Evolutionary conservation across 2,797 vertebrate genomes (phyloP).

Genomic region (Rhodeus uyekii): DNA sequence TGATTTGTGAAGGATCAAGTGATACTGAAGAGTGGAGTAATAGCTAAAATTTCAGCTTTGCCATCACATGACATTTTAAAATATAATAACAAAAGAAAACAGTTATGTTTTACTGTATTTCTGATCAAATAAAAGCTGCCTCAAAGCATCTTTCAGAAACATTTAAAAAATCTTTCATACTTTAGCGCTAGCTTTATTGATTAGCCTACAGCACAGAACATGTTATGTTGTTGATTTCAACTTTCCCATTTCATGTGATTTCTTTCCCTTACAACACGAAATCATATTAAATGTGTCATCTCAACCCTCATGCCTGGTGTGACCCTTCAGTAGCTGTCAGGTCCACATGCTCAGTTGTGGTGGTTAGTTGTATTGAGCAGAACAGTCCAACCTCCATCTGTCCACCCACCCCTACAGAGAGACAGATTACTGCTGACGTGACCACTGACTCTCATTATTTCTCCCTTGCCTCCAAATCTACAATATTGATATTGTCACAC

Average conservation of each 20-base stretch:
- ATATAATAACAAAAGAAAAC: background rate
- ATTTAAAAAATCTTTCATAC: background rate
- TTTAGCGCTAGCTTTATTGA: background rate
- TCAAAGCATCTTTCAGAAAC: background rate
- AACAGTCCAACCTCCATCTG: slow-evolving; percentile 47
- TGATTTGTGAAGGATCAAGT: background rate
- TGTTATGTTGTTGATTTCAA: background rate
- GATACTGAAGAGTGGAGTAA: background rate
- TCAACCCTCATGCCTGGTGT: slow-evolving; percentile 4
- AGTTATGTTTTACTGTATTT: background rate
- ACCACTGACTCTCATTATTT: slow-evolving; percentile 19
- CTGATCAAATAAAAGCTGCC: background rate
- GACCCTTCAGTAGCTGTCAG: slow-evolving; percentile 30
- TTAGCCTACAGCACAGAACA: background rate
- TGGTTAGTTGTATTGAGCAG: slow-evolving; percentile 45
- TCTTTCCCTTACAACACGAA: slow-evolving; percentile 4
- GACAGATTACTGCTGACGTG: slow-evolving; percentile 43
- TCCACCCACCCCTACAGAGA: slow-evolving; percentile 44
- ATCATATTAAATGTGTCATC: slow-evolving; percentile 5
- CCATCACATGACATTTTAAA: background rate
- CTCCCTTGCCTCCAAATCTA: slow-evolving; percentile 22
- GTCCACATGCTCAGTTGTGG: slow-evolving; percentile 19
- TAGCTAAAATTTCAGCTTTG: background rate
- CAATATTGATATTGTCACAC: slow-evolving; percentile 37
- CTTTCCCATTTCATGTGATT: background rate